Base-by-base conservation (phyloP, 2,888 invertebrate species). In the Orthonevra nobilis region DNA sequence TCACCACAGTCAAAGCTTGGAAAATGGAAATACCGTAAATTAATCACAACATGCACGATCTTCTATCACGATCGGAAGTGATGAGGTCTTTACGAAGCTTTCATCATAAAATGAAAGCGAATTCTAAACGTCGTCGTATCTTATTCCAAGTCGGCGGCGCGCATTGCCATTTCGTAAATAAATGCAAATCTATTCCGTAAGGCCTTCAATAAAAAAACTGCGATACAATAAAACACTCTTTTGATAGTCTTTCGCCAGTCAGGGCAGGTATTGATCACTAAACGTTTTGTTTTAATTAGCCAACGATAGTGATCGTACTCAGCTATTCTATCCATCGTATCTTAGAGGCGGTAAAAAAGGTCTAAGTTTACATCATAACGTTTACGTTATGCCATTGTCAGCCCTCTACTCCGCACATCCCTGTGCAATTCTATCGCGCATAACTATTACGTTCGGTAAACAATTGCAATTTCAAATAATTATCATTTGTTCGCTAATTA, bases 401-500 rank as follows among this genome's bases (percentile, higher is more conserved):
- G 9, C 19, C 26, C 28, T 40, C 48, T 5, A 23, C 20, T 17
- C 17, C 9, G n/a, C 15, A n/a, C n/a, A n/a, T 23, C 50, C 32
- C 2, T 28, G 30, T 32, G 50, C 26, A 42, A 23, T 42, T 42
- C 42, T 23, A 64, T 54, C 30, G n/a, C 23, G 46, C 60, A 54
- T 68, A 68, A 68, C 74, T 46, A 60, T 68, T 69, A 69, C 74
- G 48, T 69, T 69, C 42, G 26, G 44, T 42, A 64, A 52, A 64
- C 40, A 60, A 63, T 68, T 38, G 66, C 48, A 69, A 40, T 75
- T 69, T 38, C n/a, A 46, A 69, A 54, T 75, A 74, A 75, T 75
- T 69, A 69, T 69, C 69, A 61, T 40, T 56, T 69, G 19, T 15
- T 34, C 52, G 44, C 74, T 61, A 75, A 75, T 75, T 75, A 61